Conservation (phyloP, 1,140 invertebrate species). For the Zaprionus vittiger region DNA sequence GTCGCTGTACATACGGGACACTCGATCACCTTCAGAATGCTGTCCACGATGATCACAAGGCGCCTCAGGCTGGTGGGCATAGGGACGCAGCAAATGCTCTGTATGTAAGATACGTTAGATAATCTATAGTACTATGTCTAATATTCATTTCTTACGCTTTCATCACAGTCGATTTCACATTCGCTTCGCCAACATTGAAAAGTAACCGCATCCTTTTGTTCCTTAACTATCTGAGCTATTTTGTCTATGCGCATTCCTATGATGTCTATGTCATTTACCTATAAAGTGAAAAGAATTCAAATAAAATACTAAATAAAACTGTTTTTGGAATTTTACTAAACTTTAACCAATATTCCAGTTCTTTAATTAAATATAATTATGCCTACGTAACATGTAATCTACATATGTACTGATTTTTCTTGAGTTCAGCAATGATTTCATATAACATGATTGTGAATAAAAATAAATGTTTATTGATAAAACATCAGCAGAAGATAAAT, state of each 20-base stretch:
- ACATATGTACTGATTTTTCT: not conserved
- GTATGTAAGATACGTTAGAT: not conserved
- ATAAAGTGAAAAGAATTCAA: not conserved
- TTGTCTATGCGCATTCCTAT: conserved; percentile 87
- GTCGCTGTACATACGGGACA: conserved; percentile 88
- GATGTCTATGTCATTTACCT: conserved; percentile 87
- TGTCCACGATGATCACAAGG: conserved; percentile 85
- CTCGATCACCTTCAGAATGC: conserved; percentile 86
- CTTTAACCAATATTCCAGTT: not conserved
- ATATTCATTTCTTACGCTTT: conserved; percentile 75
- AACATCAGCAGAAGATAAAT: not conserved
- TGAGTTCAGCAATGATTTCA: not conserved
- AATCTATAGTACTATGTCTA: not conserved
- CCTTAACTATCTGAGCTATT: conserved; percentile 86
- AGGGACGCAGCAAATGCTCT: conserved; percentile 85
- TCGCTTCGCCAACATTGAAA: conserved; percentile 85
- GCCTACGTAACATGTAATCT: no score
- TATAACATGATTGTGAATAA: no score
- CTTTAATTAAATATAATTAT: no score
- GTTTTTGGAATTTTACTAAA: not conserved
- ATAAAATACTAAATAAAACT: conserved; percentile 4
- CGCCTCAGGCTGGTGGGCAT: conserved; percentile 85
- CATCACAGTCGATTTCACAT: conserved; percentile 84
- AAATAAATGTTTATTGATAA: not conserved
- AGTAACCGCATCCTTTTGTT: conserved; percentile 80